phyloP scores from a whole-genome alignment of 23 tunicate genomes.

The Aplidium turbinatum region DNA sequence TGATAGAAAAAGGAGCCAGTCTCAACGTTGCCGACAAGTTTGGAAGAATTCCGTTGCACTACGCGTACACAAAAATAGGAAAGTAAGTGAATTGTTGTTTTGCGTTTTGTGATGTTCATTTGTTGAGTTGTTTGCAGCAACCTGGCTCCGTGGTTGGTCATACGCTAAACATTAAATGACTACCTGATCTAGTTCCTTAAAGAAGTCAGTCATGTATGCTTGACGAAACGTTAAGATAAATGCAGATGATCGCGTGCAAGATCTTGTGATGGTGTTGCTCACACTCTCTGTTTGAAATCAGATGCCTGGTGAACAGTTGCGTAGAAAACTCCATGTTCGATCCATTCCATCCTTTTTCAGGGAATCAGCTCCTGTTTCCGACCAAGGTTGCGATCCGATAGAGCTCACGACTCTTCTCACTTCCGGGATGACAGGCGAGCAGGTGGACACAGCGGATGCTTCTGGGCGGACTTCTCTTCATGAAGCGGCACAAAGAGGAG shows the following conservation, averaged over 20 bases:
- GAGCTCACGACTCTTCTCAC: constrained; percentile 91
- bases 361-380: not conserved
- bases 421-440: constrained; percentile 66
- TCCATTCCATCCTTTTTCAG: too few relatives aligned
- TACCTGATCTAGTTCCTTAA: too few relatives aligned
- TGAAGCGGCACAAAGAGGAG: constrained; percentile 72
- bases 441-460: constrained; percentile 79
- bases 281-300: too few relatives aligned
- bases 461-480: constrained; percentile 88
- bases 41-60: constrained; percentile 94
- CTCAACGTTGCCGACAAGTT: constrained; percentile 67
- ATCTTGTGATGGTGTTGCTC: too few relatives aligned
- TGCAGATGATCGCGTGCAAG: too few relatives aligned
- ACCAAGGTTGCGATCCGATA: constrained; percentile 80
- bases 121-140: too few relatives aligned
- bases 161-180: too few relatives aligned
- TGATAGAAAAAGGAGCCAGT: constrained; percentile 91
- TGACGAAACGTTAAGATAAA: too few relatives aligned
- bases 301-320: too few relatives aligned
- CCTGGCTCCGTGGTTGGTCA: too few relatives aligned
- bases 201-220: too few relatives aligned
- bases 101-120: not conserved
- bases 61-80: constrained; percentile 79
- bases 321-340: too few relatives aligned
- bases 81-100: constrained; percentile 37